Base-by-base conservation (phyloP, 2,888 invertebrate species). In the Drosophila yooni region DNA sequence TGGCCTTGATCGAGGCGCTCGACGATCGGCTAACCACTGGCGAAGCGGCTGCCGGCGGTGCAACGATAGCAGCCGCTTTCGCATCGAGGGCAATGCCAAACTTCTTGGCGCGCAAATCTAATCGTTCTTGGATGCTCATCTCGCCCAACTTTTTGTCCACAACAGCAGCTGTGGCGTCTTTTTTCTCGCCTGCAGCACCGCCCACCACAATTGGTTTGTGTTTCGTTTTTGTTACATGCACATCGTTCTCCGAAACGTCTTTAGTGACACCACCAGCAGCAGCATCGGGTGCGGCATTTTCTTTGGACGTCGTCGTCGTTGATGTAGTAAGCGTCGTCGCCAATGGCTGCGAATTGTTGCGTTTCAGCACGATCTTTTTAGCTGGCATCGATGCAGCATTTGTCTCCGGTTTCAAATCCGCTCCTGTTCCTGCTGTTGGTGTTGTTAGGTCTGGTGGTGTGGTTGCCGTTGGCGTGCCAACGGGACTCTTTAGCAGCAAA, bases 71-170 rank as follows among this genome's bases (percentile, higher is more conserved):
- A 6, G 59, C 15, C 31, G 53, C n/a, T 21, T 62, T 77, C 1
- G 81, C 74, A 34, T 83, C 74, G 4, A 84, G 69, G 21, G 70
- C 59, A 11, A 96, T 93, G 6, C 97, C 97, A 94, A 97, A 97
- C 88, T 97, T 95, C 88, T 97, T 96, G 2, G 97, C 97, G 85
- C 97, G 94, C 94, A 96, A 94, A 92, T 97, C 97, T 66, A 97
- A 91, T 74, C 96, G 94, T 50, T 95, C 95, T 91, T 95, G 94
- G 18, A 94, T 92, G 62, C 94, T 94, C 31, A 95, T 82, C 66
- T 94, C 93, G 3, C 94, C 94, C 6, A 95, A 84, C 92, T 95
- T 96, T 33, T 95, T 94, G 36, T 95, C 70, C 3, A 66, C 58
- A 18, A 27, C 56, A 2, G 74, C 56, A 1, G 74, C 57, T 11